phyloP scores from a whole-genome alignment of 2,113 vertebrate genomes.

The Rhipidura dahli region DNA sequence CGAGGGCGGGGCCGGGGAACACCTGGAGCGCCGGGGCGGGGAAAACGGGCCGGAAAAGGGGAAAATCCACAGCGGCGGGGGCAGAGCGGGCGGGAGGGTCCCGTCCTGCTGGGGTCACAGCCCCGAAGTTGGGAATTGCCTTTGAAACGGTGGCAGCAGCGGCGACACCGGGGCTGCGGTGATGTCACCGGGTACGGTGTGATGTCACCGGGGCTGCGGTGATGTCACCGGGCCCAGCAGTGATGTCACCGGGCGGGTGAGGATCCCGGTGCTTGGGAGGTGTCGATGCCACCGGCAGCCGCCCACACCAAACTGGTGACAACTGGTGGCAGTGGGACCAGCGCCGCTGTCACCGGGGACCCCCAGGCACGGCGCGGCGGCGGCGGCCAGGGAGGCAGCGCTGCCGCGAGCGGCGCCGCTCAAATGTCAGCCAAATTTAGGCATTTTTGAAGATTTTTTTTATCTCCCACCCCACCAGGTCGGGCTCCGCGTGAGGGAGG shows the following conservation, averaged over 20 bases:
- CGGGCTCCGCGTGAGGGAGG: background rate
- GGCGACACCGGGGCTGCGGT: background rate
- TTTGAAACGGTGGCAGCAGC: fast-evolving
- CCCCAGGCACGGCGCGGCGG: background rate
- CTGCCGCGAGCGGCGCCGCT: background rate
- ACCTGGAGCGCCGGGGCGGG: background rate
- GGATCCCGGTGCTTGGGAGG: background rate
- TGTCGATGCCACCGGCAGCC: background rate
- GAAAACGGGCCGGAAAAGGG: background rate
- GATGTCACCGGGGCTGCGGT: background rate
- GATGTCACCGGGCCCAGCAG: background rate
- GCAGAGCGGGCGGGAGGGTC: no score
- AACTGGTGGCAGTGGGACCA: fast-evolving
- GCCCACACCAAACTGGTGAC: background rate
- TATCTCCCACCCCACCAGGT: background rate
- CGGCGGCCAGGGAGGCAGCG: background rate
- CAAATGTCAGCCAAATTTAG: background rate
- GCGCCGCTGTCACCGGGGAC: background rate
- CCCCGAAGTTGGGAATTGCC: fast-evolving
- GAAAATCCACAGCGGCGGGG: background rate
- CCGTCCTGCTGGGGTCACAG: background rate
- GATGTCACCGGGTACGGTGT: fast-evolving
- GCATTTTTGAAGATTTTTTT: background rate
- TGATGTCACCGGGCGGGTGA: background rate
- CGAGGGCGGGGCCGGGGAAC: background rate